phyloP scores from a whole-genome alignment of 2,797 vertebrate species.

The Orestias chungarensis region DNA sequence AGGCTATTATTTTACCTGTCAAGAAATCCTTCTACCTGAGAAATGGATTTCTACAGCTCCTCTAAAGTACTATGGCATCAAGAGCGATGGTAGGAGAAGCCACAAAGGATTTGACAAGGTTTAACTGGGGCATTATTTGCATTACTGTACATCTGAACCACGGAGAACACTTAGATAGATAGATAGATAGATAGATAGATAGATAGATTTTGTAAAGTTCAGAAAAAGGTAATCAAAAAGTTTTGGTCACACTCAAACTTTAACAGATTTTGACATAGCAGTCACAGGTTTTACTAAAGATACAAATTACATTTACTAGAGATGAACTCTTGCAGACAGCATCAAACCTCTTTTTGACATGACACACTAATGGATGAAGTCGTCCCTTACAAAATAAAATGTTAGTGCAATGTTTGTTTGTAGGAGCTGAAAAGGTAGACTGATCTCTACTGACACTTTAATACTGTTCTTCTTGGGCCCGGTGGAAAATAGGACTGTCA shows the following conservation, averaged over 20 bases:
- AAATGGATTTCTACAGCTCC: too few species aligned
- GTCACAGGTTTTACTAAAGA: slow-evolving; percentile 22
- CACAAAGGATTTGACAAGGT: too few species aligned
- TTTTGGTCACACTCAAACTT: neutral
- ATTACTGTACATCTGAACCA: too few species aligned
- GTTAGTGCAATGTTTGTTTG: slow-evolving; percentile 20
- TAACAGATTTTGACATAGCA: slow-evolving; percentile 18
- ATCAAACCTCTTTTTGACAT: slow-evolving; percentile 17
- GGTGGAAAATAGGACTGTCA: slow-evolving; percentile 68
- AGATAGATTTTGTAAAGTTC: too few species aligned
- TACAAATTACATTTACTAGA: slow-evolving; percentile 22
- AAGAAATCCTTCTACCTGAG: too few species aligned
- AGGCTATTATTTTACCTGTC: too few species aligned
- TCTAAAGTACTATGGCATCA: too few species aligned
- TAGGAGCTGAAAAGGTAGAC: slow-evolving; percentile 41
- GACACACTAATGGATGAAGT: slow-evolving; percentile 43
- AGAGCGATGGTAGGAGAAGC: too few species aligned
- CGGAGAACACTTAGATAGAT: too few species aligned
- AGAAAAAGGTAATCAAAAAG: slow-evolving; percentile 10
- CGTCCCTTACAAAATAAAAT: slow-evolving; percentile 21
- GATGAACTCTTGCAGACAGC: slow-evolving; percentile 29
- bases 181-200: too few species aligned
- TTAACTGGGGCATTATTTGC: too few species aligned
- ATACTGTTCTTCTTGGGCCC: slow-evolving; percentile 63
- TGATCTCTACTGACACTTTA: slow-evolving; percentile 66